Evolutionary conservation across 1,140 invertebrate species (phyloP).

Genomic region (Trichoplusia ni): DNA sequence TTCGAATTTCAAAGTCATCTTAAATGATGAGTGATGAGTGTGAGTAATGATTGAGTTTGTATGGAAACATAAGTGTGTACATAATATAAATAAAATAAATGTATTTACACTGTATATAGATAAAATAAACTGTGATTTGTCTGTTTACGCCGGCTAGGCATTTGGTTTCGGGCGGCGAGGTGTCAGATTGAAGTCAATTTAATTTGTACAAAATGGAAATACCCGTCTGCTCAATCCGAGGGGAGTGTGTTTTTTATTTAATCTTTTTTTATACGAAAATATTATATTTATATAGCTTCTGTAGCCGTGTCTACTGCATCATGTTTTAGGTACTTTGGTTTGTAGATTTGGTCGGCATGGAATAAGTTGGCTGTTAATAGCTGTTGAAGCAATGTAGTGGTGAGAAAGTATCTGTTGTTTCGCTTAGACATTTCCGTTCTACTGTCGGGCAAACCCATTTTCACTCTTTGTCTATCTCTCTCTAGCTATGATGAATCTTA

Average conservation of each 20-base stretch:
- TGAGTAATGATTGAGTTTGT: background rate
- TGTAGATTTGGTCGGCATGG: no score
- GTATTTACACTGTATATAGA: background rate
- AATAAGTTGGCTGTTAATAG: no score
- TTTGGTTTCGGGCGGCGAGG: constrained; percentile 27
- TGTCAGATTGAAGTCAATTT: constrained; percentile 40
- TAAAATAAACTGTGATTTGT: background rate
- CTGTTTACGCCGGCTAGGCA: constrained; percentile 13
- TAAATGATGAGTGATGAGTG: no score
- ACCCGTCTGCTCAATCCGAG: constrained; percentile 11
- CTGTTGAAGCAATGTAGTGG: no score
- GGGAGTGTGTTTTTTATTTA: constrained; percentile 27
- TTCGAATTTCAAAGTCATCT: no score
- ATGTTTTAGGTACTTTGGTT: no score
- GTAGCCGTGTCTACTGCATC: no score
- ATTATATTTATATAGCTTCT: constrained; percentile 18
- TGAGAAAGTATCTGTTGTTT: no score
- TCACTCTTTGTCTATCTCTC: no score
- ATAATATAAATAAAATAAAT: background rate
- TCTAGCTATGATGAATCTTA: no score
- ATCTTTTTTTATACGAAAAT: constrained; percentile 16
- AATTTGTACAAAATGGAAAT: constrained; percentile 44
- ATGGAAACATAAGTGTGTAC: background rate
- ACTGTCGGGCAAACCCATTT: no score
- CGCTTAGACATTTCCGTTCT: no score